These are phyloP conservation scores for Chaunax sp. DNA, from an alignment of 2,797 vertebrate genomes.

Conservation along the genomic window DNA sequence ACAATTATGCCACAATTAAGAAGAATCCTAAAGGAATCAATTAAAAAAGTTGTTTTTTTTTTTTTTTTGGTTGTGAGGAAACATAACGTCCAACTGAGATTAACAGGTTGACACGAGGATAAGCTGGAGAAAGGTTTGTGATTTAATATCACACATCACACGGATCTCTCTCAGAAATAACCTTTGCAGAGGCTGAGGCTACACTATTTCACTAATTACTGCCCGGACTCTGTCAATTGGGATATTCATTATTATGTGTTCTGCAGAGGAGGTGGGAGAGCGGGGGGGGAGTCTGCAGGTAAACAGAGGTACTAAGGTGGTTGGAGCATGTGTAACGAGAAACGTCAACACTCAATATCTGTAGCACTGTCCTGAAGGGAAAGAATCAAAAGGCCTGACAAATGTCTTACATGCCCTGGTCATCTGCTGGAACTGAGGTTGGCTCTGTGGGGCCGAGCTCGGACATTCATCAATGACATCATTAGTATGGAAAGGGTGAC, in stretches of 20 bases:
- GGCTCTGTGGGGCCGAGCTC: conserved; percentile 11
- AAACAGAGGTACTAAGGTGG: conserved; percentile 20
- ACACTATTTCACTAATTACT: conserved; percentile 66
- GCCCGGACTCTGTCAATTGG: conserved; percentile 50
- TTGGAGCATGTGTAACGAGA: conserved; percentile 41
- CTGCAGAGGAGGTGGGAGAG: conserved; percentile 10
- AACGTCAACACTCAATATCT: conserved; percentile 37
- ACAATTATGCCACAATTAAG: conserved; percentile 24
- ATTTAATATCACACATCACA: conserved; percentile 43
- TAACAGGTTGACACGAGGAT: conserved; percentile 24
- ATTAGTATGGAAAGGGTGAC: conserved; percentile 46
- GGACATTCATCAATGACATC: conserved; percentile 43
- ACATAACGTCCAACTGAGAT: conserved; percentile 25
- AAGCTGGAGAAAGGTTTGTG: conserved; percentile 22
- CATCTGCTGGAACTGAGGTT: conserved; percentile 19
- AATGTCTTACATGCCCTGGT: conserved; percentile 14
- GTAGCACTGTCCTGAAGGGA: conserved; percentile 18
- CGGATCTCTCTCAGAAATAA: conserved; percentile 52
- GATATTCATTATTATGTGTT: conserved; percentile 53
- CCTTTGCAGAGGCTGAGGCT: conserved; percentile 58
- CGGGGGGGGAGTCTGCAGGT: neutral
- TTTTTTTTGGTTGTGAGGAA: conserved; percentile 11
- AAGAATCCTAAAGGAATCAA: neutral
- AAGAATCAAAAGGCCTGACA: conserved; percentile 26
- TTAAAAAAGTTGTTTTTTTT: conserved; percentile 15